Conservation (phyloP, 2,797 vertebrate genomes). For the Rhabdomys pumilio region DNA sequence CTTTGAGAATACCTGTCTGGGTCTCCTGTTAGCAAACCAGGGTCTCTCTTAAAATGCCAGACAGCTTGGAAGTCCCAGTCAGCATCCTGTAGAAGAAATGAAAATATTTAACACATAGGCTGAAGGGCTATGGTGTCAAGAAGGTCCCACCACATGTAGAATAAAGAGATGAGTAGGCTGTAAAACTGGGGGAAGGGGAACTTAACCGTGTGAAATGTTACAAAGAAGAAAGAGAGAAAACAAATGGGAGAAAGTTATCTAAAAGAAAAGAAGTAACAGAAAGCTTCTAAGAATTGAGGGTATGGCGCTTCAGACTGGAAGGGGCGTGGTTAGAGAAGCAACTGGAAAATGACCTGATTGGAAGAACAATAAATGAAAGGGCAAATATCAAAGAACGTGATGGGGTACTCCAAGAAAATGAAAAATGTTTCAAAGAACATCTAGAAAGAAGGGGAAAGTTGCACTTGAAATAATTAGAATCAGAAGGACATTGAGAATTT, state of each 20-base stretch:
- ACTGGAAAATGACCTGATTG: background rate
- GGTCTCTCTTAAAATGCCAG: background rate
- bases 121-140: background rate
- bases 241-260: background rate
- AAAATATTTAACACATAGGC: constrained; percentile 34
- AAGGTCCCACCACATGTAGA: constrained; percentile 5
- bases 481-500: background rate
- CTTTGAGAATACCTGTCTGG: background rate
- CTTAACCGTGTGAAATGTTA: constrained; percentile 8
- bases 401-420: constrained; percentile 6
- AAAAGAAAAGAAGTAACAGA: background rate
- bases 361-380: background rate
- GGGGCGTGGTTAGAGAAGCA: background rate
- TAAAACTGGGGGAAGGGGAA: background rate
- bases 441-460: background rate
- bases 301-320: background rate
- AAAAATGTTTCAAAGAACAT: background rate
- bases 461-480: constrained; percentile 17
- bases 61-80: constrained; percentile 1
- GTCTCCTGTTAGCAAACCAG: background rate
- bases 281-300: background rate
- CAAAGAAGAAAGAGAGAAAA: background rate
- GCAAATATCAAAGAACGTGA: background rate
- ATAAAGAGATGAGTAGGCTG: background rate
- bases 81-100: constrained; percentile 21